Evolutionary conservation across 2,888 invertebrate species (phyloP), one percentile per base, ranked within the genome.

Genomic region (Incurvaria masculella): DNA sequence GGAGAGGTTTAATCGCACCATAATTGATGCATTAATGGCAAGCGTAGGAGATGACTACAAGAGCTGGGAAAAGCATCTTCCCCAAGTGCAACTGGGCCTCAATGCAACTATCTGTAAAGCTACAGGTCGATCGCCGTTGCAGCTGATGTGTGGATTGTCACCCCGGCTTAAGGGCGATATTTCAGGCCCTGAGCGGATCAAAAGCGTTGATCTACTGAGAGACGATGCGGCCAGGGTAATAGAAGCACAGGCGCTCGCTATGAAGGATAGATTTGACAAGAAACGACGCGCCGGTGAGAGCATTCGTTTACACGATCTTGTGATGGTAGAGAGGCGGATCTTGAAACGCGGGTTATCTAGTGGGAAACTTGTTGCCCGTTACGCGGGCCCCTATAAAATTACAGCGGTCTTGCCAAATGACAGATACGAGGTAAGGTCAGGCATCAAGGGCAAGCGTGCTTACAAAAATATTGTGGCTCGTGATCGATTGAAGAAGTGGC

Each of bases 1-100:
- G 4, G 41, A 41, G 21, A 18, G 41, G 41, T 41, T 41, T n/a
- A 41, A 41, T n/a, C 41, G 41, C 14, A 41, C 33, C 33, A 33
- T 33, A 33, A 8, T 33, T 3, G 33, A 33, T 14, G 8, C 33
- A 8, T n/a, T 33, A 8, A n/a, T 33, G 8, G 33, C 33, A 33
- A 14, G 11, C 14, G 33, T 33, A n/a, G 14, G 14, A 14, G 33
- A 33, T 14, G 33, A 33, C 8, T n/a, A 33, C 8, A 33, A 33
- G 33, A n/a, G 33, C 14, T 33, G 33, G 33, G 33, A 14, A 8
- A n/a, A 14, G 11, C 33, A 33, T 14, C 33, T 33, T 14, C 33
- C 33, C 14, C 11, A 33, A 3, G 14, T n/a, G 3, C 33, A 33
- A 33, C 33, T 33, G 3, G 33, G 33, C 8, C 14, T 33, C 8